These are phyloP conservation scores for Nephrotoma appendiculata DNA, from an alignment of 2,888 invertebrate genomes.

Conservation along the genomic window DNA sequence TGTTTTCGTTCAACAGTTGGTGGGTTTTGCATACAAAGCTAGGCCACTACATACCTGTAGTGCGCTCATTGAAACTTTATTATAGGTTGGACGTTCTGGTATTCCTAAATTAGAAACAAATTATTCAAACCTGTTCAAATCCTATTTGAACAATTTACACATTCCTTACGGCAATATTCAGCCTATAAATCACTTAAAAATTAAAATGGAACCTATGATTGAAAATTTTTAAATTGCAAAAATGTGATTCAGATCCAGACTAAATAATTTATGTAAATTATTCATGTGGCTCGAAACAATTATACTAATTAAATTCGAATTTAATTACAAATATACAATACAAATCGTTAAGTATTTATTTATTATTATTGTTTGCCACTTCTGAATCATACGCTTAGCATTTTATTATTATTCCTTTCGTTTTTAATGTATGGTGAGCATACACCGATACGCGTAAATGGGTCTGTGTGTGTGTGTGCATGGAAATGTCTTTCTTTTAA, in stretches of 20 bases:
- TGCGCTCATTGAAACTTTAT: too few relatives aligned
- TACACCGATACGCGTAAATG: background rate
- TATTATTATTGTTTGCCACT: background rate
- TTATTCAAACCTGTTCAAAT: too few relatives aligned
- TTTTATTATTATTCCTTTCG: background rate
- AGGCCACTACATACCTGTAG: too few relatives aligned
- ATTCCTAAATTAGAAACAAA: too few relatives aligned
- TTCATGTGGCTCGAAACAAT: background rate
- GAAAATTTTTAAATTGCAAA: background rate
- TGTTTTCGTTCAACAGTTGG: too few relatives aligned
- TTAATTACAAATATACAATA: background rate
- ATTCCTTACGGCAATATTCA: too few relatives aligned
- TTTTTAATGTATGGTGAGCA: background rate
- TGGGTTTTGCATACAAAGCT: too few relatives aligned
- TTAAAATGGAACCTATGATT: too few relatives aligned
- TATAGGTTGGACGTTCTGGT: too few relatives aligned
- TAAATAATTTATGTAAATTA: background rate
- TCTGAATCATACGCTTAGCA: background rate
- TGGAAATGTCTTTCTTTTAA: background rate
- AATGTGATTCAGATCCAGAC: background rate
- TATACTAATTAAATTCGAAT: background rate
- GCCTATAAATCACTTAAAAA: too few relatives aligned
- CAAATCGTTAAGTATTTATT: background rate
- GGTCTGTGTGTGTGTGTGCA: background rate
- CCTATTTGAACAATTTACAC: too few relatives aligned